Conservation (phyloP, 2,888 invertebrate species). For the Platypus cylindrus region DNA sequence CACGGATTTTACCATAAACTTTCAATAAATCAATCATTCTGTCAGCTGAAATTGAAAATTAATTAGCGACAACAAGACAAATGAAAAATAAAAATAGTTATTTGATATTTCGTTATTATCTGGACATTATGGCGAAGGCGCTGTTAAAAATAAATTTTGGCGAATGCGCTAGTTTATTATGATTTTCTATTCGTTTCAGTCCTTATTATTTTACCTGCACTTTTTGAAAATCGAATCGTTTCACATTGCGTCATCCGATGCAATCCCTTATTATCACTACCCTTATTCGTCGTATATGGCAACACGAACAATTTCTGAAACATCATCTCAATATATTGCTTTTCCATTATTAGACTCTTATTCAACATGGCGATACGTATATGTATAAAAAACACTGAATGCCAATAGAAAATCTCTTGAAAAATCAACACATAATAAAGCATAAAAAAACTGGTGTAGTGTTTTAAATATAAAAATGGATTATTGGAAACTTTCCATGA, state of each 20-base stretch:
- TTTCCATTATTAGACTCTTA: constrained; percentile 5
- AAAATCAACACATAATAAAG: constrained; percentile 46
- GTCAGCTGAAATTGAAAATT: constrained; percentile 12
- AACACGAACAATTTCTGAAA: constrained; percentile 4
- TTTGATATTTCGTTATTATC: too few species aligned
- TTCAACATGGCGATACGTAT: constrained; percentile 32
- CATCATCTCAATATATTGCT: not conserved
- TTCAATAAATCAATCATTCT: constrained; percentile 14
- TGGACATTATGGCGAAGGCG: too few species aligned
- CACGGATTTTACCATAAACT: constrained; percentile 16
- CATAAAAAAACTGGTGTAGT: constrained; percentile 46
- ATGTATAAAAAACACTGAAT: constrained; percentile 43
- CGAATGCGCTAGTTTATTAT: too few species aligned
- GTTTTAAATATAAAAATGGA: constrained; percentile 35
- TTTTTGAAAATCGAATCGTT: too few species aligned
- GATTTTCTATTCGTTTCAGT: too few species aligned
- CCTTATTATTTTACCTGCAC: too few species aligned
- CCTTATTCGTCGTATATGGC: constrained; percentile 3
- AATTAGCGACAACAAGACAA: too few species aligned
- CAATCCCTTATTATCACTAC: not conserved
- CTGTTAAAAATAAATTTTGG: too few species aligned
- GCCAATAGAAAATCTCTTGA: constrained; percentile 47
- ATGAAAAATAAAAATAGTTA: too few species aligned
- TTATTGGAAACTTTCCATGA: constrained; percentile 5
- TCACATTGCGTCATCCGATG: too few species aligned